Conservation (phyloP, 2,888 invertebrate genomes). For the Pherbina coryleti region DNA sequence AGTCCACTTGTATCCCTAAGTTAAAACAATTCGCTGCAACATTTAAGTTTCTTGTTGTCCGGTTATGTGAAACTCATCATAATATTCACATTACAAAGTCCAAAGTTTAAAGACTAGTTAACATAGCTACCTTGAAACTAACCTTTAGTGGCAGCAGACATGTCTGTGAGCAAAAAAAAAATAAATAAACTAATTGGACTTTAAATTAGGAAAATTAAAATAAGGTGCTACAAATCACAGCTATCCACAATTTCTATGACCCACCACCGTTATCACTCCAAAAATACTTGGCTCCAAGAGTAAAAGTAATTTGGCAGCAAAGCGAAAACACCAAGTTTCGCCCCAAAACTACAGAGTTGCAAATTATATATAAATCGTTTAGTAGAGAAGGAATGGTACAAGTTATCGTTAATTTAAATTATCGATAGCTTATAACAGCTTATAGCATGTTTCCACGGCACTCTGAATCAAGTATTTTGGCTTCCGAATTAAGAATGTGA, state of each 20-base stretch:
- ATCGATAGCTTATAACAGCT: too few species aligned
- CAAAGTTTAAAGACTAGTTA: constrained; percentile 17
- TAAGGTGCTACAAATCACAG: too few species aligned
- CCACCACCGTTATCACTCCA: too few species aligned
- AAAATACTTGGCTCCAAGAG: too few species aligned
- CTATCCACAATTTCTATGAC: too few species aligned
- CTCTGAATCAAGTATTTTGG: too few species aligned
- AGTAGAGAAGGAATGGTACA: too few species aligned
- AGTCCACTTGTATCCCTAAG: not conserved
- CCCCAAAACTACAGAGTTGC: not conserved
- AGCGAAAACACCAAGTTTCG: not conserved
- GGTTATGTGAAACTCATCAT: not conserved
- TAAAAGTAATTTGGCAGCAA: too few species aligned
- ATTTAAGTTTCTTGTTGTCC: not conserved
- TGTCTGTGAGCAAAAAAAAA: constrained; percentile 34
- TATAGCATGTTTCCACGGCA: too few species aligned
- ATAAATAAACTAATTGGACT: not conserved
- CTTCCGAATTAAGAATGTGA: too few species aligned
- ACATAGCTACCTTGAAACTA: constrained; percentile 17
- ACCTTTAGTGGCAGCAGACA: constrained; percentile 66
- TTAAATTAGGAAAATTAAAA: not conserved
- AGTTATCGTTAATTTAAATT: too few species aligned
- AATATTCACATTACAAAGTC: not conserved
- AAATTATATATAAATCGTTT: too few species aligned
- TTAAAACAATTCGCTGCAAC: not conserved